Percentiles rank a stretch among this genome's conserved stretches.
Conservation (phyloP, 2,113 vertebrate species). For the Serilophus lunatus region DNA sequence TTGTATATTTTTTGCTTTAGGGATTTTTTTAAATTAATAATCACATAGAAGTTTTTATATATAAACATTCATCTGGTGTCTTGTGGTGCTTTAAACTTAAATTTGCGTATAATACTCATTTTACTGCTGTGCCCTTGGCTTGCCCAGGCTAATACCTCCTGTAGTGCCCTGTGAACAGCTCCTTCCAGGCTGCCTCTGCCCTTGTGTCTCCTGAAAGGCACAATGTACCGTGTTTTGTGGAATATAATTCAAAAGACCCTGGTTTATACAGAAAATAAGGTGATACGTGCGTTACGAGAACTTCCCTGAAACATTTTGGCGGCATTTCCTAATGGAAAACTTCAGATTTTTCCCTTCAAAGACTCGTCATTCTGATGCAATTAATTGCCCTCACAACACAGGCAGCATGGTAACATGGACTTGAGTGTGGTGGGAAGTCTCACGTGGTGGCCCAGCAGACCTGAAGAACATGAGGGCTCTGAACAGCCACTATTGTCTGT, state of each 20-base stretch:
- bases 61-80: background rate
- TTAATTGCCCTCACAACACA: background rate
- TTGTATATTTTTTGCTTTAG: background rate
- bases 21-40: background rate
- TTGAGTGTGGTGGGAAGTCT: background rate
- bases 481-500: background rate
- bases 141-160: background rate
- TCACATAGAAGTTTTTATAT: background rate
- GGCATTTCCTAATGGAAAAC: background rate
- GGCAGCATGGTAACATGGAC: background rate
- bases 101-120: background rate
- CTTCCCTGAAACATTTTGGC: background rate
- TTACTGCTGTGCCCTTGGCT: background rate
- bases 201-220: background rate
- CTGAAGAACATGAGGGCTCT: background rate
- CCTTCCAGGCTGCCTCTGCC: background rate
- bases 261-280: background rate
- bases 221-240: rapidly evolving
- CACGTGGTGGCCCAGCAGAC: background rate
- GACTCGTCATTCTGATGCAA: background rate
- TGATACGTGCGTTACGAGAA: background rate
- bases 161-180: background rate
- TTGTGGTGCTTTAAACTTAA: background rate
- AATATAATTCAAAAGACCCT: background rate
- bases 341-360: background rate